phyloP scores from a whole-genome alignment of 1,140 invertebrate genomes.

The Bathynomus jamesi region DNA sequence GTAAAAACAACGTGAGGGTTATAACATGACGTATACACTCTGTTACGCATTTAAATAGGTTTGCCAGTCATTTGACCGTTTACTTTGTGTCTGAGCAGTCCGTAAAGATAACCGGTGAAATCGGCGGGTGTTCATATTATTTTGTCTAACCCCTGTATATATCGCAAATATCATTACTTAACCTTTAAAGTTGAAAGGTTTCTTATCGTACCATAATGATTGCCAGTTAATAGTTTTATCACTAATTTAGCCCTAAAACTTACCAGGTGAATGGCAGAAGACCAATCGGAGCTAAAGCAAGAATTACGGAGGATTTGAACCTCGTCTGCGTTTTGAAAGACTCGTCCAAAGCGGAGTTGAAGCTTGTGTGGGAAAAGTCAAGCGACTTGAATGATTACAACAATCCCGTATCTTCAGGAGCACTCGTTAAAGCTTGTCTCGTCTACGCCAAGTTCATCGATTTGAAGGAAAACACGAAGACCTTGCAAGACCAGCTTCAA shows the following conservation, averaged over 20 bases:
- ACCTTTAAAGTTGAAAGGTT: too few species aligned
- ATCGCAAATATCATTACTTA: too few species aligned
- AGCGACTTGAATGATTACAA: conserved; percentile 46
- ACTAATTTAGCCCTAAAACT: background rate
- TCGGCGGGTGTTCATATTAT: too few species aligned
- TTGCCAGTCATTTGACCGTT: too few species aligned
- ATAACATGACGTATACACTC: too few species aligned
- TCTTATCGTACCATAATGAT: too few species aligned
- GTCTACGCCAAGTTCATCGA: conserved; percentile 45
- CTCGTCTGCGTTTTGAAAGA: conserved; percentile 19
- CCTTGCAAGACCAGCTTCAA: conserved; percentile 44
- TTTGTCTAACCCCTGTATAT: too few species aligned
- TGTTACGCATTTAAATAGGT: too few species aligned
- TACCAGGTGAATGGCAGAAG: conserved; percentile 41
- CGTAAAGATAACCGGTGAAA: too few species aligned
- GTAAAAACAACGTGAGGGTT: too few species aligned
- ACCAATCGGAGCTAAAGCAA: conserved; percentile 47
- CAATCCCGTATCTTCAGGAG: conserved; percentile 47
- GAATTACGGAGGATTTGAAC: conserved; percentile 20
- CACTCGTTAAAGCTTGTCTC: conserved; percentile 48
- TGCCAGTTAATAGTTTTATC: too few species aligned
- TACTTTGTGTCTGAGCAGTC: too few species aligned
- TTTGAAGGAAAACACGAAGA: conserved; percentile 33
- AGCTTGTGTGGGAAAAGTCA: conserved; percentile 39
- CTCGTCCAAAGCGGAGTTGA: conserved; percentile 31